A percentile compares a stretch with the other conserved stretches of the same genome.
Evolutionary conservation across 2,113 vertebrate species (phyloP).

Genomic region (Clarias magur): DNA sequence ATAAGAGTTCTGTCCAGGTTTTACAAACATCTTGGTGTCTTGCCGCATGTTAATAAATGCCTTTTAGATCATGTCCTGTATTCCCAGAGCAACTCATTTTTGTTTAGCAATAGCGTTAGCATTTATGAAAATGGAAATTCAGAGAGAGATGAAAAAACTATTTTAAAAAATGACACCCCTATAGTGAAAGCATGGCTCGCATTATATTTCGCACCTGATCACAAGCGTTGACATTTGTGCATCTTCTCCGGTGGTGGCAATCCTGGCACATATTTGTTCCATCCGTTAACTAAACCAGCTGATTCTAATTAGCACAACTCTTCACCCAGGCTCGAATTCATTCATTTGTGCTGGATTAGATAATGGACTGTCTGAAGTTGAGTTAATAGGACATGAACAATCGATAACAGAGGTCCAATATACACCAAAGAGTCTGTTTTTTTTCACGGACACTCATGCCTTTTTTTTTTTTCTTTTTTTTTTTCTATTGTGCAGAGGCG

Average conservation of each 20-base stretch:
- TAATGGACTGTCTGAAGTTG: no score
- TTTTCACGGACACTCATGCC: background rate
- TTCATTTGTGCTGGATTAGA: no score
- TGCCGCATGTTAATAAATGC: background rate
- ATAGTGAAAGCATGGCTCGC: background rate
- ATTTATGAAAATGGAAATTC: background rate
- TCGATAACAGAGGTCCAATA: background rate
- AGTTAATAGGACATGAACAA: background rate
- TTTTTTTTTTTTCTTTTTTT: background rate
- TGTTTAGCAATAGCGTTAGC: background rate
- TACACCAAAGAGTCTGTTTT: background rate
- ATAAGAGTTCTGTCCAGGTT: background rate
- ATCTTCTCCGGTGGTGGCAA: background rate
- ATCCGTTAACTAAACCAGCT: no score
- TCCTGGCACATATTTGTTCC: no score
- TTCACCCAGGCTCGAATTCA: no score
- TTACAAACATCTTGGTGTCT: background rate
- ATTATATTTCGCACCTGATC: background rate
- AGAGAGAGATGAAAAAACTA: background rate
- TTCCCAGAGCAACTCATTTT: no score
- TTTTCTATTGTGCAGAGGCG: slow-evolving; percentile 77
- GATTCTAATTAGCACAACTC: no score
- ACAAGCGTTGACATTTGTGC: background rate
- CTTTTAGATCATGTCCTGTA: background rate
- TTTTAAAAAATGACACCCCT: background rate